These are phyloP conservation scores for Thera britannica DNA, from an alignment of 2,888 invertebrate species.

Conservation along the genomic window DNA sequence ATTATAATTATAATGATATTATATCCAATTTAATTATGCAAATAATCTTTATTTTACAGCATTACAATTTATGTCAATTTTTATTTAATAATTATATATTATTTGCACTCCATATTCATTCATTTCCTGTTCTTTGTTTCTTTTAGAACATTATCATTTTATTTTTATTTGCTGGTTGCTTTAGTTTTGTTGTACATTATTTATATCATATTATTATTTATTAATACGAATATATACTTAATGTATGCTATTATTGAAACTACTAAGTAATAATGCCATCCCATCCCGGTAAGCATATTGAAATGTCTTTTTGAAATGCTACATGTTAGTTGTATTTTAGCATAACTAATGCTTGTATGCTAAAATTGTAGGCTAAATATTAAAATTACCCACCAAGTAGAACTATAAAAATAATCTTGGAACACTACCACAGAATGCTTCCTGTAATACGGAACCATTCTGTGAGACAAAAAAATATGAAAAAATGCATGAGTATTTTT, in stretches of 20 bases:
- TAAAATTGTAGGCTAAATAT: constrained; percentile 19
- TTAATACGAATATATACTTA: constrained; percentile 30
- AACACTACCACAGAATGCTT: not conserved
- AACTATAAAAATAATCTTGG: constrained; percentile 4
- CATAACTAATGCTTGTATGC: constrained; percentile 32
- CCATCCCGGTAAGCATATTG: constrained; percentile 33
- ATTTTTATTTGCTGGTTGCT: constrained; percentile 67
- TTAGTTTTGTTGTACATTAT: constrained; percentile 60
- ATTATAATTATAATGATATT: constrained; percentile 2
- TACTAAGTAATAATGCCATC: constrained; percentile 35
- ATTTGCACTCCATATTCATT: constrained; percentile 75
- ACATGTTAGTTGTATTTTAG: constrained; percentile 28
- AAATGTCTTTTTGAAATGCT: constrained; percentile 23
- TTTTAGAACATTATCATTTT: constrained; percentile 52
- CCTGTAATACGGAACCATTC: not conserved
- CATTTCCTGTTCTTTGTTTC: constrained; percentile 52
- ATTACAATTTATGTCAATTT: constrained; percentile 43
- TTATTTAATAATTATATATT: constrained; percentile 62
- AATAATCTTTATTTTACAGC: constrained; percentile 35
- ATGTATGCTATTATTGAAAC: constrained; percentile 34
- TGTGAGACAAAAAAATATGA: not conserved
- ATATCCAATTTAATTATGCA: constrained; percentile 37
- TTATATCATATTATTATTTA: constrained; percentile 36
- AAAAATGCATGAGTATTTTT: not conserved
- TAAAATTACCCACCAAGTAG: constrained; percentile 4